These are phyloP conservation scores for Bos javanicus DNA, from an alignment of 2,113 vertebrate genomes.

Conservation along the genomic window DNA sequence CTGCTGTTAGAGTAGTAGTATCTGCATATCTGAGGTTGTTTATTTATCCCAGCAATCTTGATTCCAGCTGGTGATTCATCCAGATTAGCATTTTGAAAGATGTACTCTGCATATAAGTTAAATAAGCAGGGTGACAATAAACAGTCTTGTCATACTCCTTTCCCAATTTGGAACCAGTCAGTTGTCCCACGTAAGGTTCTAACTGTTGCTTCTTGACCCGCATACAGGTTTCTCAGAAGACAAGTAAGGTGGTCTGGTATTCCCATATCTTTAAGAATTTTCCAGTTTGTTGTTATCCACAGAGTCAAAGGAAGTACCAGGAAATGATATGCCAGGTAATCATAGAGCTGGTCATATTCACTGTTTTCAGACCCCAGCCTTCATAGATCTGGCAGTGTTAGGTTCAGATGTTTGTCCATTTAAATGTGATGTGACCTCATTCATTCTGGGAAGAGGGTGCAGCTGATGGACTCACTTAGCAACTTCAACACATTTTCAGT, in stretches of 20 bases:
- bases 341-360: not conserved
- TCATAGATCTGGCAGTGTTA: not conserved
- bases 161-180: not conserved
- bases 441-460: not conserved
- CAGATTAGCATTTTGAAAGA: not conserved
- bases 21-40: not conserved
- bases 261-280: not conserved
- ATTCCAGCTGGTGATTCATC: not conserved
- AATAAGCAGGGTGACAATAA: not conserved
- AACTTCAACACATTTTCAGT: not conserved
- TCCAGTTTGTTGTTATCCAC: not conserved
- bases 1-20: not conserved
- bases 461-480: not conserved
- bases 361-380: not conserved
- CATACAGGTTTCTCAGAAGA: not conserved
- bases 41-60: not conserved
- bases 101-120: not conserved
- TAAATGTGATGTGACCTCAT: not conserved
- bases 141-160: not conserved
- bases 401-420: not conserved
- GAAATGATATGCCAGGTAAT: not conserved
- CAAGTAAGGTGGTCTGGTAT: not conserved
- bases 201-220: not conserved
- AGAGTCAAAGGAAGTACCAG: not conserved
- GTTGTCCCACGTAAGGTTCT: not conserved